Conservation (phyloP, 2,113 vertebrate species). For the Orthonyx spaldingii region DNA sequence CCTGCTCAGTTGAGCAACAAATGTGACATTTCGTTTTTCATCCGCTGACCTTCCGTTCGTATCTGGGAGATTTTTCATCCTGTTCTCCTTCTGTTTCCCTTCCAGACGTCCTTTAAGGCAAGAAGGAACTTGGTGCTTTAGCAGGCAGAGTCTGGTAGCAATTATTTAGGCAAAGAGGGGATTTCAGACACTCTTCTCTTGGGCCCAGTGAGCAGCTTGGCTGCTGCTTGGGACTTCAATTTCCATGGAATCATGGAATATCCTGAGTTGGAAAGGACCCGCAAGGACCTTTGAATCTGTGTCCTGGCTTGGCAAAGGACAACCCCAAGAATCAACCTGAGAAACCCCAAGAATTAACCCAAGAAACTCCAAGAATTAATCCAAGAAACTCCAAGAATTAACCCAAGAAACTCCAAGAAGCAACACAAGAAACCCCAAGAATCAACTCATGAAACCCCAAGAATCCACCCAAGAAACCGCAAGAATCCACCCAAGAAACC, state of each 20-base stretch:
- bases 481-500: no score
- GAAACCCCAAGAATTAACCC: neutral
- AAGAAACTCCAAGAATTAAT: neutral
- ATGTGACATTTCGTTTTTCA: neutral
- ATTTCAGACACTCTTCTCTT: neutral
- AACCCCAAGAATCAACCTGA: neutral
- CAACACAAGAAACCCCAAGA: no score
- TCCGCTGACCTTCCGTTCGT: neutral
- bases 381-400: neutral
- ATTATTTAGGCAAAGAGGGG: neutral
- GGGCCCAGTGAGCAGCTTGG: neutral
- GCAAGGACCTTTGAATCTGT: neutral
- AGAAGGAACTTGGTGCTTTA: neutral
- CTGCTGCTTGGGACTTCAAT: neutral
- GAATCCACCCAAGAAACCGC: no score
- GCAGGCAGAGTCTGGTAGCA: neutral
- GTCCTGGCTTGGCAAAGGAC: neutral
- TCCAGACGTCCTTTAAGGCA: neutral
- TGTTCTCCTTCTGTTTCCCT: neutral
- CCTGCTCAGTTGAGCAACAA: neutral
- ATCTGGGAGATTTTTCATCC: neutral
- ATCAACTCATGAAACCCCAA: no score
- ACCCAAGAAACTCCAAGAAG: neutral
- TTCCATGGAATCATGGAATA: neutral
- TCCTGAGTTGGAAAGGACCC: neutral